phyloP scores from a whole-genome alignment of 2,888 invertebrate genomes.

The Leucania comma region DNA sequence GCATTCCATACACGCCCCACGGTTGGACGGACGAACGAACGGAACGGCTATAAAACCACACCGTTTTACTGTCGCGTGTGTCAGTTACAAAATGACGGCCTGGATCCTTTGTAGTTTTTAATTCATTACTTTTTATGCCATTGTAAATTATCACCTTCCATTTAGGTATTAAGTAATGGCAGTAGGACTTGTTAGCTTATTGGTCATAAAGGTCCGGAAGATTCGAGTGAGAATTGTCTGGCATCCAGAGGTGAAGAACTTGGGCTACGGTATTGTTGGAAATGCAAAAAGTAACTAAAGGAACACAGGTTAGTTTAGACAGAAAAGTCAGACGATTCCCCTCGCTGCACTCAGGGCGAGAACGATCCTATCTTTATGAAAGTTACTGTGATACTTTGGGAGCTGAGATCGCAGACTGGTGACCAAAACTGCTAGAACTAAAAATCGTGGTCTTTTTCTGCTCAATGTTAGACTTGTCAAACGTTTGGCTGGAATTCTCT shows the following conservation, averaged over 20 bases:
- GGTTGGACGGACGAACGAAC: slow-evolving; percentile 29
- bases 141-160: slow-evolving; percentile 53
- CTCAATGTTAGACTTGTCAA: not conserved
- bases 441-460: too few relatives aligned
- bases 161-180: slow-evolving; percentile 23
- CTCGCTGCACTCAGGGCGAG: too few relatives aligned
- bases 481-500: not conserved
- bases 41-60: slow-evolving; percentile 48
- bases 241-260: too few relatives aligned
- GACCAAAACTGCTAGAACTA: too few relatives aligned
- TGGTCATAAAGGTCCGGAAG: not conserved
- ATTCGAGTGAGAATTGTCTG: not conserved
- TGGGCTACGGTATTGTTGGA: not conserved
- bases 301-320: too few relatives aligned
- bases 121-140: slow-evolving; percentile 52
- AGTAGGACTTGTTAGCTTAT: not conserved
- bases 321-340: too few relatives aligned
- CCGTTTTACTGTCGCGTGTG: slow-evolving; percentile 59
- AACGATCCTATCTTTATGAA: too few relatives aligned
- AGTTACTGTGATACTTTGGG: too few relatives aligned
- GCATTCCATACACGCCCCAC: slow-evolving; percentile 57
- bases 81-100: slow-evolving; percentile 30
- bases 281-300: too few relatives aligned
- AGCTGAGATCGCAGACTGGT: too few relatives aligned
- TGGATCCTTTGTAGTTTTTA: slow-evolving; percentile 34